Conservation (phyloP, 2,888 invertebrate genomes). For the Pecten maximus region DNA sequence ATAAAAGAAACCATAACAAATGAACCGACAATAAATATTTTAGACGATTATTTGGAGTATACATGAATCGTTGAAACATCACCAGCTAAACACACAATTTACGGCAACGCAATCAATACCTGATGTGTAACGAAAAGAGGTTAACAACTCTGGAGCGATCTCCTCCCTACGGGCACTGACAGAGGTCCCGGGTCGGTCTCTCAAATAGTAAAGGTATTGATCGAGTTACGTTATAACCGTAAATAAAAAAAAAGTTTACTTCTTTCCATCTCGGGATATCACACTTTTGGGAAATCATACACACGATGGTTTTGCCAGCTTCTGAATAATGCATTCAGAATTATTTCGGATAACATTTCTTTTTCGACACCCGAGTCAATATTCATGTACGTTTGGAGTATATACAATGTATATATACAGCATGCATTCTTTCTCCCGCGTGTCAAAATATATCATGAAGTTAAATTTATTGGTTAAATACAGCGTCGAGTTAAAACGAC, state of each 20-base stretch:
- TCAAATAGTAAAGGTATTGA: background rate
- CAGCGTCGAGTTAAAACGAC: too few relatives aligned
- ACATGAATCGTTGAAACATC: background rate
- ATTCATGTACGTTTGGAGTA: background rate
- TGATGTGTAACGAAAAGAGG: background rate
- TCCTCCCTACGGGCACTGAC: background rate
- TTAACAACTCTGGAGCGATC: background rate
- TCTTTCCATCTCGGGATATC: background rate
- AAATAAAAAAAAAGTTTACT: background rate
- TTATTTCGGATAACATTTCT: background rate
- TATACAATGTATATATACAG: background rate
- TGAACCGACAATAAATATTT: too few relatives aligned
- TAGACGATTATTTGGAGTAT: too few relatives aligned
- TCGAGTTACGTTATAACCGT: constrained; percentile 4
- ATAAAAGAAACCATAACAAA: too few relatives aligned
- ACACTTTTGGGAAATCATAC: background rate
- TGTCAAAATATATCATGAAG: too few relatives aligned
- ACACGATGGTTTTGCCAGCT: background rate
- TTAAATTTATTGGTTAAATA: too few relatives aligned
- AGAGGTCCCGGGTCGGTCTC: background rate
- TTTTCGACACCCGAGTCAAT: background rate
- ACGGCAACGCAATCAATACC: background rate
- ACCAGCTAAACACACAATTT: background rate
- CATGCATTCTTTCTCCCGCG: background rate
- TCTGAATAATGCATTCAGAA: constrained; percentile 4